phyloP scores from a whole-genome alignment of 2,888 invertebrate species.

The Ormyrus pomaceus region DNA sequence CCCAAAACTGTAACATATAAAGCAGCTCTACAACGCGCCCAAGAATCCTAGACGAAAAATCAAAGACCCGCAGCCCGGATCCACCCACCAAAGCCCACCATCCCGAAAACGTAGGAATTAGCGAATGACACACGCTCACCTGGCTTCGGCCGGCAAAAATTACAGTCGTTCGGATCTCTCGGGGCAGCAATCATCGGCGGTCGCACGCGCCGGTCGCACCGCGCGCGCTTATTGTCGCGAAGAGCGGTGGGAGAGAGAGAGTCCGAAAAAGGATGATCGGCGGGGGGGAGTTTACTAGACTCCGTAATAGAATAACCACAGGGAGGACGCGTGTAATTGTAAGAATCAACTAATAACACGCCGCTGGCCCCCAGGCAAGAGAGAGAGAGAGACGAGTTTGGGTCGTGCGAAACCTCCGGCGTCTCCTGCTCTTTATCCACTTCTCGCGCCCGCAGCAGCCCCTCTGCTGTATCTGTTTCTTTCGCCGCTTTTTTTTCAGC shows the following conservation, averaged over 20 bases:
- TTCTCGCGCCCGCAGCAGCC: not conserved
- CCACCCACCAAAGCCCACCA: too few relatives aligned
- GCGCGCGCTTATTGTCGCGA: not conserved
- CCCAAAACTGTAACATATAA: too few relatives aligned
- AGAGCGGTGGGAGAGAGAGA: slow-evolving; percentile 6
- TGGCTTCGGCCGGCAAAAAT: slow-evolving; percentile 15
- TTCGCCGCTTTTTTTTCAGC: not conserved
- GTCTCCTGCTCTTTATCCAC: slow-evolving; percentile 6
- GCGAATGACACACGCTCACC: slow-evolving; percentile 36
- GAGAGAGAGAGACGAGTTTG: not conserved
- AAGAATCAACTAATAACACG: slow-evolving; percentile 75
- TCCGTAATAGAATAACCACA: slow-evolving; percentile 75
- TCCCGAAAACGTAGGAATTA: slow-evolving; percentile 1
- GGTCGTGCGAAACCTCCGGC: slow-evolving; percentile 71
- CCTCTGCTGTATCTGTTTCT: not conserved
- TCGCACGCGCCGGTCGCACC: slow-evolving; percentile 26
- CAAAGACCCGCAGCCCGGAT: too few relatives aligned
- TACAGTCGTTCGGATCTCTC: slow-evolving; percentile 20
- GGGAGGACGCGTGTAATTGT: slow-evolving; percentile 74
- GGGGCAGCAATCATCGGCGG: not conserved
- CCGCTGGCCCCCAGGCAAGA: slow-evolving; percentile 61
- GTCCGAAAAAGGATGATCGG: slow-evolving; percentile 21
- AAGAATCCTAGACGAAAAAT: too few relatives aligned
- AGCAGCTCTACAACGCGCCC: too few relatives aligned
- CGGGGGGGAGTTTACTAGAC: slow-evolving; percentile 25